These are phyloP conservation scores for Acanthaster planci DNA, from an alignment of 35 echinoderm and acorn worm species.

Conservation along the genomic window DNA sequence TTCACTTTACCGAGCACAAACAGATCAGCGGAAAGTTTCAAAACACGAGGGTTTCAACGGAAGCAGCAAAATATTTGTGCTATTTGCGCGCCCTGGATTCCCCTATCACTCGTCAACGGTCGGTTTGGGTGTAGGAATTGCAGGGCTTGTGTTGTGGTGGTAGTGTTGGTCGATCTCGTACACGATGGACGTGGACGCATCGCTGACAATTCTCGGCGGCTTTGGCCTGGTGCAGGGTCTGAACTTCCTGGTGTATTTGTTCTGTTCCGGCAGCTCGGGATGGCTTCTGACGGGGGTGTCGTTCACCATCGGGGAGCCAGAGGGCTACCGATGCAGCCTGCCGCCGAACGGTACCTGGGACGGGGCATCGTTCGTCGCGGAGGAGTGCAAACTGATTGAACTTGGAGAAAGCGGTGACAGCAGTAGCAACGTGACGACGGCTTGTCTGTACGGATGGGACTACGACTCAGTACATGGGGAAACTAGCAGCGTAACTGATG, in stretches of 20 bases:
- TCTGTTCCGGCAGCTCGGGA: background rate
- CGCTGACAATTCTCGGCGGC: background rate
- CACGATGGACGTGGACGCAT: constrained; percentile 8
- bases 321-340: background rate
- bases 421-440: background rate
- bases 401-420: background rate
- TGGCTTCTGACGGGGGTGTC: background rate
- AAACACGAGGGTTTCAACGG: too few species aligned
- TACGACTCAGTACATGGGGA: constrained; percentile 8
- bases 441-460: background rate
- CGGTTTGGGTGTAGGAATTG: too few species aligned
- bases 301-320: constrained; percentile 10
- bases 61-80: too few species aligned
- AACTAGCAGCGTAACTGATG: constrained; percentile 2
- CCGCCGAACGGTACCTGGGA: background rate
- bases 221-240: constrained; percentile 6
- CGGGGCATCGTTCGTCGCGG: background rate
- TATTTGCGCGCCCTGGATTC: too few species aligned
- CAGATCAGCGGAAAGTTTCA: too few species aligned
- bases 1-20: too few species aligned
- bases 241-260: background rate
- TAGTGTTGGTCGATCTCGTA: too few species aligned
- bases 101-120: too few species aligned
- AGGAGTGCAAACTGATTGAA: background rate
- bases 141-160: too few species aligned